Evolutionary conservation across 2,113 vertebrate genomes (phyloP).

Genomic region (Lonchura striata): DNA sequence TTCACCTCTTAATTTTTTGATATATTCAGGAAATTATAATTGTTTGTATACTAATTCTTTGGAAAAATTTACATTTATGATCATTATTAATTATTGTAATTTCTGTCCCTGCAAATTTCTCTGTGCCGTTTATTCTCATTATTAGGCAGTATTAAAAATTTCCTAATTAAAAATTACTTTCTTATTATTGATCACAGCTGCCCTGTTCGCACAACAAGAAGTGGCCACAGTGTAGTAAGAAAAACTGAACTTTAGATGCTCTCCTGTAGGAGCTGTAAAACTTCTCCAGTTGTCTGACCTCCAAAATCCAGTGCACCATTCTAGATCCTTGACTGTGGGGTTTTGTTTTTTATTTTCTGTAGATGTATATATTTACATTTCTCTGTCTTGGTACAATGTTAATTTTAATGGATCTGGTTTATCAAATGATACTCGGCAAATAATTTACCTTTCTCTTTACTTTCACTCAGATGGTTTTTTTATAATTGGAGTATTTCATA

Average conservation of each 20-base stretch:
- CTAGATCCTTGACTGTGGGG: not conserved
- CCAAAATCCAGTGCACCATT: not conserved
- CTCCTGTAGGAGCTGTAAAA: not conserved
- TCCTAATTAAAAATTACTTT: not conserved
- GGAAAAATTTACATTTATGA: not conserved
- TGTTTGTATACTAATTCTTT: not conserved
- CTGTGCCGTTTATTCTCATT: not conserved
- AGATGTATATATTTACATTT: not conserved
- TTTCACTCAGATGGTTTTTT: not conserved
- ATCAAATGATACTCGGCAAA: not conserved
- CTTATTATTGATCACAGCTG: not conserved
- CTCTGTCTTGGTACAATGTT: not conserved
- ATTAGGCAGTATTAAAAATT: not conserved
- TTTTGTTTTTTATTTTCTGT: not conserved
- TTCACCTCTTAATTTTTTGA: not conserved
- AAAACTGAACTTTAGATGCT: not conserved
- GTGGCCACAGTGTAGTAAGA: not conserved
- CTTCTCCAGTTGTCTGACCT: not conserved
- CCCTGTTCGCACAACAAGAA: not conserved
- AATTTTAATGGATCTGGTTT: not conserved
- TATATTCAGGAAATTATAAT: not conserved
- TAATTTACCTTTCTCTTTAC: not conserved
- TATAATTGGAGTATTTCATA: not conserved
- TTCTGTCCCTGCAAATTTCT: not conserved
- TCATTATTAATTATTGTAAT: accelerated